Conservation (phyloP, 2,888 invertebrate species). For the Stegana nigrithorax region DNA sequence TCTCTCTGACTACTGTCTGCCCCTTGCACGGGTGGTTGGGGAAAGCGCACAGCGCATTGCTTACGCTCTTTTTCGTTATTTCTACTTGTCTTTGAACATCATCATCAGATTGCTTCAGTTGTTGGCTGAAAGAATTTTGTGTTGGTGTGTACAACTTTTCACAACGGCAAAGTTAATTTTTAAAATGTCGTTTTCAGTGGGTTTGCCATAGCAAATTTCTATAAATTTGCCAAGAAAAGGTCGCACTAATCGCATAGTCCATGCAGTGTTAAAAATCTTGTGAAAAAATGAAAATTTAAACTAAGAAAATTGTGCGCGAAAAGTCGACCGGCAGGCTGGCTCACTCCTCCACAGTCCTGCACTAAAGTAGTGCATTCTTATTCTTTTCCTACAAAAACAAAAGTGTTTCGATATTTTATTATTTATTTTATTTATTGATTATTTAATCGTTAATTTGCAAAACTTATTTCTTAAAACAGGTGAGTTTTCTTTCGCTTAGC, state of each 20-base stretch:
- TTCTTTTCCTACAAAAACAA: neutral
- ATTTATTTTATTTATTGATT: too few species aligned
- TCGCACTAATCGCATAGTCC: slow-evolving; percentile 17
- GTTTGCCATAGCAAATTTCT: slow-evolving; percentile 19
- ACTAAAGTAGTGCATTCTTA: neutral
- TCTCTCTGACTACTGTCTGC: too few species aligned
- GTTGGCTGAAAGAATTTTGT: neutral
- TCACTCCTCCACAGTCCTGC: too few species aligned
- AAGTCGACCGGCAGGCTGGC: too few species aligned
- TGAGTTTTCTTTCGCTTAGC: too few species aligned
- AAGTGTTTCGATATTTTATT: neutral
- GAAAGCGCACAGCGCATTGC: neutral
- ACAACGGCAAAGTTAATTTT: too few species aligned
- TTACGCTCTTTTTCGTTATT: neutral
- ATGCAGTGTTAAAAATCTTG: slow-evolving; percentile 38
- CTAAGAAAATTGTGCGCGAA: too few species aligned
- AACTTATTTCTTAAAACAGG: too few species aligned
- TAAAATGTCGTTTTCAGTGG: slow-evolving; percentile 27
- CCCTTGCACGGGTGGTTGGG: too few species aligned
- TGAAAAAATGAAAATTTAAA: slow-evolving; percentile 20
- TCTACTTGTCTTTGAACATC: neutral
- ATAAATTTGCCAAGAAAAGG: slow-evolving; percentile 18
- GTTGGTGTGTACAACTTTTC: slow-evolving; percentile 13
- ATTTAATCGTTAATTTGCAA: too few species aligned
- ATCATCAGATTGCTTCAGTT: neutral